Base-by-base conservation (phyloP, 2,888 invertebrate species). In the Cephus pygmeus region DNA sequence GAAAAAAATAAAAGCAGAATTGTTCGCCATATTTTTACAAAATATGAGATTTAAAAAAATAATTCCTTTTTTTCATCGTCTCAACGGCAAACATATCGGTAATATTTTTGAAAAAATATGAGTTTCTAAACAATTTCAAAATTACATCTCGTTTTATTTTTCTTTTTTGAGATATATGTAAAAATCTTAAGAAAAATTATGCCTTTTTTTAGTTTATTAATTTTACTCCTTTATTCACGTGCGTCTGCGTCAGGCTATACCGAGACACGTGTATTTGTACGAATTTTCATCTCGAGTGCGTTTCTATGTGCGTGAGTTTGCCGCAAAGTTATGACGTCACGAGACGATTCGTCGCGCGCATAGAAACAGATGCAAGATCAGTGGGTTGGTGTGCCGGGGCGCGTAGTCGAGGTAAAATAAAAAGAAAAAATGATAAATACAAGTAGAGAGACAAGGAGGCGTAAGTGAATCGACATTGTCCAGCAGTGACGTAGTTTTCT, bases 21-120 rank as follows among this genome's bases (percentile, higher is more conserved):
- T 31, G 33, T 4, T 33, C 4, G 33, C 4, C 33, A 33, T 33
- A 33, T 33, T 3, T 33, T 33, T 33, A 33, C 33, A 33, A 33
- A 33, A 33, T 33, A 33, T 33, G 33, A 33, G 33, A 33, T 33
- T 33, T 33, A 4, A 4, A 33, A 33, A 33, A 4, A 33, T 33
- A 4, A 33, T 33, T 33, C 3, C 31, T 31, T 33, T 33, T 33
- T 4, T 4, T 33, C 33, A 4, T 4, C 23, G 6, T 15, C 40
- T 0, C 4, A 6, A 2, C 9, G 56, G 23, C 2, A 56, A 23
- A 2, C 23, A 0, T 15, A 0, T 15, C 6, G 40, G 0, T 15
- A 23, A 40, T 23, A 2, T 40, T 23, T 40, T 23, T 15, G 15
- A 34, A 6, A 23, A 23, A 6, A 40, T 15, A 4, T 6, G 15